phyloP scores from a whole-genome alignment of 2,888 invertebrate genomes.

The Archaeoteleia sp. region DNA sequence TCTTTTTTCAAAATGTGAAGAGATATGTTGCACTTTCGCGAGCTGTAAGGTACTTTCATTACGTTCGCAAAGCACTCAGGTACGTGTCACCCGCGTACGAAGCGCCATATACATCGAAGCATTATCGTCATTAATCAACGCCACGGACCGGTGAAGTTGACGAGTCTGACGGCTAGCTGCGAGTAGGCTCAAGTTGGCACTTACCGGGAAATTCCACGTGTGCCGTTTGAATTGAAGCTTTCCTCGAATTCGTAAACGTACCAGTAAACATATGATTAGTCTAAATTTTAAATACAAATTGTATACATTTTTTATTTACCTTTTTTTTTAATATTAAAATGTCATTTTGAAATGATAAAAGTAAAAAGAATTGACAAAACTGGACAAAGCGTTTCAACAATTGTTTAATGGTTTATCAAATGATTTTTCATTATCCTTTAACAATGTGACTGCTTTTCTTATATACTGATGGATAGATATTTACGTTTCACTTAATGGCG shows the following conservation, averaged over 20 bases:
- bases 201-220: constrained; percentile 40
- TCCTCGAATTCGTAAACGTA: constrained; percentile 28
- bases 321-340: too few species aligned
- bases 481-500: too few species aligned
- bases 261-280: not conserved
- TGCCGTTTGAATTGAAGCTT: constrained; percentile 14
- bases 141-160: constrained; percentile 42
- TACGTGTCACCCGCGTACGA: constrained; percentile 36
- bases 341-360: too few species aligned
- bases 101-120: constrained; percentile 32
- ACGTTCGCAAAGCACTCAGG: constrained; percentile 15
- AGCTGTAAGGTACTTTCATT: constrained; percentile 12
- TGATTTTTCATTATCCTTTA: too few species aligned
- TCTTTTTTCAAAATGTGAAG: constrained; percentile 9
- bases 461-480: too few species aligned
- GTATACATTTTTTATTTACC: too few species aligned
- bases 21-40: constrained; percentile 6
- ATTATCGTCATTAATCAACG: constrained; percentile 51
- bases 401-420: too few species aligned
- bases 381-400: too few species aligned
- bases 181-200: constrained; percentile 25
- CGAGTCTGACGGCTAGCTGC: constrained; percentile 31
- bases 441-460: too few species aligned
- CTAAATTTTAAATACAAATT: too few species aligned
- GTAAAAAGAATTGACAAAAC: too few species aligned